Percentiles rank a stretch among this genome's conserved stretches.
Evolutionary conservation across 2,888 invertebrate species (phyloP).

Genomic region (Microplitis deprimator): DNA sequence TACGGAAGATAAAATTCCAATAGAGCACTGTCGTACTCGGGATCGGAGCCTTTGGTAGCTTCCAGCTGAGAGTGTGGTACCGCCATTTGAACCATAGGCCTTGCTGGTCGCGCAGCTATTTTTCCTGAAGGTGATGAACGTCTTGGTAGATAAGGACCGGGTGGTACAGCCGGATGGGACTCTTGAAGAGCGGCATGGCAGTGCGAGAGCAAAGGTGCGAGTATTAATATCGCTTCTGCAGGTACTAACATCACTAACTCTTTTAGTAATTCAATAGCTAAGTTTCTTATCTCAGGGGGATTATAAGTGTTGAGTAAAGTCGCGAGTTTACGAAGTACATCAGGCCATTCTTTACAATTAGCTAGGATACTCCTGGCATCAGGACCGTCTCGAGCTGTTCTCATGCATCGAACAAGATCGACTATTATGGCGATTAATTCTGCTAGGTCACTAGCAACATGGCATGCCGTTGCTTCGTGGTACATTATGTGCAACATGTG

Average conservation of each 20-base stretch:
- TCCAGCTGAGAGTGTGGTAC: constrained; percentile 84
- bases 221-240: constrained; percentile 83
- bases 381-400: constrained; percentile 78
- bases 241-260: constrained; percentile 86
- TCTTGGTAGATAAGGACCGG: constrained; percentile 85
- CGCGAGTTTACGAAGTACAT: constrained; percentile 88
- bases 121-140: constrained; percentile 77
- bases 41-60: constrained; percentile 81
- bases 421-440: constrained; percentile 86
- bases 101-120: constrained; percentile 81
- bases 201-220: constrained; percentile 89
- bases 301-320: constrained; percentile 92
- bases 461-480: constrained; percentile 93
- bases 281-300: constrained; percentile 85
- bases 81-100: constrained; percentile 89
- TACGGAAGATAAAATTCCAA: constrained; percentile 88
- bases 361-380: constrained; percentile 79
- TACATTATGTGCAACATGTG: constrained; percentile 94
- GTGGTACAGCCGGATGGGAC: constrained; percentile 79
- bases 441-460: constrained; percentile 86
- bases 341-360: constrained; percentile 89
- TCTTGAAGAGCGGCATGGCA: constrained; percentile 87
- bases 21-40: constrained; percentile 83
- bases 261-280: constrained; percentile 84
- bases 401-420: constrained; percentile 80